A percentile compares a stretch with the other conserved stretches of the same genome.
These are phyloP conservation scores for Thunnus maccoyii DNA, from an alignment of 2,113 vertebrate species.

Conservation along the genomic window DNA sequence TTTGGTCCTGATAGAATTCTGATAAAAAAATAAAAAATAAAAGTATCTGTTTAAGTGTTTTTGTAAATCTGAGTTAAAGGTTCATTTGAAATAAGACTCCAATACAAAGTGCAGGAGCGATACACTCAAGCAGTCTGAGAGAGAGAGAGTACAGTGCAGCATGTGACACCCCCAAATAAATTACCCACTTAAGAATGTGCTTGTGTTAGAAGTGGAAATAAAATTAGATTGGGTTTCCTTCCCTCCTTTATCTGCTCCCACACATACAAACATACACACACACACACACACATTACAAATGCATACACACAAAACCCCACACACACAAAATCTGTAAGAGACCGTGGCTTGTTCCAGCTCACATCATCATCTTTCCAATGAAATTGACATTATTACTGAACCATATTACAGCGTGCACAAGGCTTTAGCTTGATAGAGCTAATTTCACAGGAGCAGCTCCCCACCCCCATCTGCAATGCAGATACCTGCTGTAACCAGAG, in stretches of 20 bases:
- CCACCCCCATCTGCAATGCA: constrained; percentile 77
- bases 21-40: not conserved
- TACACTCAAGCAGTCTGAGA: constrained; percentile 4
- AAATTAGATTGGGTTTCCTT: constrained; percentile 1
- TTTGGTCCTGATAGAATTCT: not conserved
- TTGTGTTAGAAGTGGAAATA: constrained; percentile 39
- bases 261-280: constrained; percentile 15
- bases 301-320: not conserved
- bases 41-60: not conserved
- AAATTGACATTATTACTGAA: constrained; percentile 15
- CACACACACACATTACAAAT: constrained; percentile 1
- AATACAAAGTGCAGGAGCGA: not conserved
- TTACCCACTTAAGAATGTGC: constrained; percentile 36
- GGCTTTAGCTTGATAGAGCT: constrained; percentile 36
- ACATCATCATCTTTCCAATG: constrained; percentile 20
- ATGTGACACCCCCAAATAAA: constrained; percentile 43
- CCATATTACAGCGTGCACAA: not conserved
- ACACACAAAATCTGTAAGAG: constrained; percentile 12
- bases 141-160: constrained; percentile 1
- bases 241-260: not conserved
- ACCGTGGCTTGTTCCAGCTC: not conserved
- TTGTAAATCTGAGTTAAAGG: not conserved
- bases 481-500: constrained; percentile 75
- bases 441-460: constrained; percentile 38
- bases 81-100: not conserved